Base-by-base conservation (phyloP, 2,797 vertebrate genomes). In the Morelia viridis region DNA sequence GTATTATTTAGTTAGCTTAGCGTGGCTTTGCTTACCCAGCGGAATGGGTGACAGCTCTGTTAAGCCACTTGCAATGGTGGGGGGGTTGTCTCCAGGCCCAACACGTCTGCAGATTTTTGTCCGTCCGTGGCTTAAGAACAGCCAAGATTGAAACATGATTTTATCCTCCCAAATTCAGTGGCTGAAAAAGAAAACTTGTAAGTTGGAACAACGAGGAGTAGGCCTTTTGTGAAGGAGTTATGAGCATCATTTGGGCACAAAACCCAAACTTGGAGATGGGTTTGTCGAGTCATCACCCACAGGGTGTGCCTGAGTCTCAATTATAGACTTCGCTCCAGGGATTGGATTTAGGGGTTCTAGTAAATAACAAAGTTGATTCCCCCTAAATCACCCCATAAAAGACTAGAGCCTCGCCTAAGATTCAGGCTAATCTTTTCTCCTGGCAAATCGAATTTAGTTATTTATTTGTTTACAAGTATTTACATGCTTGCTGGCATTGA, bases 401-500 rank as follows among this genome's bases (percentile, higher is more conserved):
- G 53, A 31, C n/a, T 10, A 58, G 28, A 3, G 53, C 9, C 46
- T 19, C 13, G 26, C 13, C 17, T 17, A 0, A 65, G 2, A 13
- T 65, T 65, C 68, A 19, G 50, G 35, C 35, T 92, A 89, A 10
- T 61, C 71, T 83, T 3, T 50, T 26, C 0, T 0, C 28, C 87
- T 84, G 87, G 22, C 41, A 85, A 8, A 6, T 91, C 83, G 88
- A 64, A 31, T 84, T 46, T 22, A 10, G 71, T 80, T 41, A 80
- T 80, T 80, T 46, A 24, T 19, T 80, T 2, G 0, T 46, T 22
- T 3, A 80, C 35, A 80, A 80, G 71, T 80, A 80, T 80, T 80
- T 80, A 46, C 0, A 0, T 24, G 71, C 35, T 80, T 80, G 28
- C 11, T 92, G 56, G 0, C 64, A 5, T 41, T 65, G 41, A n/a